These are phyloP conservation scores for Noctua comes DNA, from an alignment of 2,888 invertebrate genomes.

Conservation along the genomic window DNA sequence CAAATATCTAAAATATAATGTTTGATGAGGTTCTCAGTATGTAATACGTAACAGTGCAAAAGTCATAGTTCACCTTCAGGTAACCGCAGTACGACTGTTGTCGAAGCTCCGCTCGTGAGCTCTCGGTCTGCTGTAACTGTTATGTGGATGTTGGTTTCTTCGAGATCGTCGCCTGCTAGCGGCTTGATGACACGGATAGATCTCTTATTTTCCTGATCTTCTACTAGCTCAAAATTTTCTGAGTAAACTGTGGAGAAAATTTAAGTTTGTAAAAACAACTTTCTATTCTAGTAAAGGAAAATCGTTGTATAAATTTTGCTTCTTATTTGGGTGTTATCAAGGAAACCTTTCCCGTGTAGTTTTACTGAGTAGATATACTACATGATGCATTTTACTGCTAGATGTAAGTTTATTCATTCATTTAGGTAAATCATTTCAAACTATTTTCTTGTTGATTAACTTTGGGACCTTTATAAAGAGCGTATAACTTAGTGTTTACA, in stretches of 20 bases:
- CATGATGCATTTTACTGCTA: not conserved
- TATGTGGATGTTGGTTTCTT: constrained; percentile 74
- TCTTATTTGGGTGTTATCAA: not conserved
- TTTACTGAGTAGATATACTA: not conserved
- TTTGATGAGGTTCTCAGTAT: not conserved
- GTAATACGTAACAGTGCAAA: not conserved
- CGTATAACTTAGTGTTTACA: not conserved
- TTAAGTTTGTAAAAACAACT: not conserved
- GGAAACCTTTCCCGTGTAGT: not conserved
- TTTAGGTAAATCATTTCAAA: not conserved
- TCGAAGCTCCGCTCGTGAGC: constrained; percentile 79
- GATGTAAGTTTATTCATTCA: not conserved
- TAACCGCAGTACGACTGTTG: constrained; percentile 80
- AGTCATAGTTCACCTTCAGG: constrained; percentile 78
- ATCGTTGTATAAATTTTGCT: not conserved
- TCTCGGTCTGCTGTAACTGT: constrained; percentile 79
- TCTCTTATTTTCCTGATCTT: constrained; percentile 68
- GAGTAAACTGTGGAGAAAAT: constrained; percentile 73
- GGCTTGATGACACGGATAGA: constrained; percentile 70
- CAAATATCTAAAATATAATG: not conserved
- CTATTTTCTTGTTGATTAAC: not conserved
- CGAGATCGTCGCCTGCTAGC: constrained; percentile 70
- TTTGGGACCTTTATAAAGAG: not conserved
- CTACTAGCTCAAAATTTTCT: constrained; percentile 70
- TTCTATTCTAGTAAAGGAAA: not conserved